Evolutionary conservation across 2,888 invertebrate species (phyloP), one percentile per base, ranked within the genome.

Genomic region (Dryadula phaetusa): DNA sequence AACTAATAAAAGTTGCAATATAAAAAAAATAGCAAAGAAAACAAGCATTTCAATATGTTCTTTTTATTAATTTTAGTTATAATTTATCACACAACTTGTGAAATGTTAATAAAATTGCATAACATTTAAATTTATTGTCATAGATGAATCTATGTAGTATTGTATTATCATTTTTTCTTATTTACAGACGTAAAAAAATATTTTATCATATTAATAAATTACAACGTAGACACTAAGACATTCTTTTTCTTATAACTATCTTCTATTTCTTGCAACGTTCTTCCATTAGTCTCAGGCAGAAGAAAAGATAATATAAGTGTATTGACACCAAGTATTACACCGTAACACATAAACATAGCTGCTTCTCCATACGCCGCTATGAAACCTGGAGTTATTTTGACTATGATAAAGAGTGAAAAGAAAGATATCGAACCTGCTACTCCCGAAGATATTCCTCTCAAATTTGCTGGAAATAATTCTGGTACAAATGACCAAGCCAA

Each of bases 181-280:
- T 4, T 34, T 34, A 34, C 1, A 34, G 32, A 1, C 8, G n/a
- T 8, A 34, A 34, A 7, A 34, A 0, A 37, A 12, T 37, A 61
- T 42, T 42, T 44, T 44, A 25, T 7, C n/a, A 22, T 16, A 16
- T 22, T 5, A 44, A n/a, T 16, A 10, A 28, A 1, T 47, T 37
- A 60, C 20, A 44, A 37, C 32, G 56, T 25, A 8, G 70, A 73
- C 40, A 73, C 40, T 22, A 52, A 56, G 20, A 67, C 65, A 62
- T 98, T 66, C 40, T 72, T 78, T 20, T 73, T 77, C 60, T 77
- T 82, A 70, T 83, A 75, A 52, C 70, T 73, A 70, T 86, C 77
- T 95, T 81, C 95, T 94, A 75, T 96, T 89, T 63, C 95, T 94
- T 81, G 94, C 86, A 80, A 96, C 94, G 88, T 97, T 95, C 82